These are phyloP conservation scores for Hoplostethus mediterraneus DNA, from an alignment of 2,797 vertebrate genomes.

Conservation along the genomic window DNA sequence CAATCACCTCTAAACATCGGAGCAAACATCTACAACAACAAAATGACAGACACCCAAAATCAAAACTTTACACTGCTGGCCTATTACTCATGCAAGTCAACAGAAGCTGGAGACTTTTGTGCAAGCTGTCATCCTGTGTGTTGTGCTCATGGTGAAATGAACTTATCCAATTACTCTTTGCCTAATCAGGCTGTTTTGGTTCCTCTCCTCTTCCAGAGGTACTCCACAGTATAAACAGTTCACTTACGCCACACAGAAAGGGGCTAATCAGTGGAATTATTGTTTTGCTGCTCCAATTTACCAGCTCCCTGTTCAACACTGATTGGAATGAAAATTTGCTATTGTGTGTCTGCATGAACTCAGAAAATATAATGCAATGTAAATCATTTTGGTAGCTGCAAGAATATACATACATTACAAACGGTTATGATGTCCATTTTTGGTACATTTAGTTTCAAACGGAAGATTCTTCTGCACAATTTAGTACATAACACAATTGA, in stretches of 20 bases:
- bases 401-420: constrained; percentile 80
- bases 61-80: constrained; percentile 29
- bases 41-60: constrained; percentile 38
- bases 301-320: constrained; percentile 97
- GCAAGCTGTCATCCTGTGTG: constrained; percentile 96
- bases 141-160: constrained; percentile 98
- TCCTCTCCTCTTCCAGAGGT: constrained; percentile 99
- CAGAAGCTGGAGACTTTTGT: constrained; percentile 93
- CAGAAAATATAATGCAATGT: constrained; percentile 83
- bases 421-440: constrained; percentile 67
- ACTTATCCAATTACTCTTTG: constrained; percentile 99
- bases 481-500: constrained; percentile 34
- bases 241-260: constrained; percentile 99
- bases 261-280: constrained; percentile 99
- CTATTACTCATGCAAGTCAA: constrained; percentile 91
- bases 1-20: constrained; percentile 14
- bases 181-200: constrained; percentile 99
- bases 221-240: constrained; percentile 99
- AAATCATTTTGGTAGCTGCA: constrained; percentile 80
- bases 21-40: constrained; percentile 18
- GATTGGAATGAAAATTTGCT: constrained; percentile 99
- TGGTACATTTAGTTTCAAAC: constrained; percentile 44
- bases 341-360: constrained; percentile 88
- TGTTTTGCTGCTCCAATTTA: constrained; percentile 99
- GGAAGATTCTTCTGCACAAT: constrained; percentile 43